Conservation (phyloP, 2,888 invertebrate species). For the Pseudanteris insignis region DNA sequence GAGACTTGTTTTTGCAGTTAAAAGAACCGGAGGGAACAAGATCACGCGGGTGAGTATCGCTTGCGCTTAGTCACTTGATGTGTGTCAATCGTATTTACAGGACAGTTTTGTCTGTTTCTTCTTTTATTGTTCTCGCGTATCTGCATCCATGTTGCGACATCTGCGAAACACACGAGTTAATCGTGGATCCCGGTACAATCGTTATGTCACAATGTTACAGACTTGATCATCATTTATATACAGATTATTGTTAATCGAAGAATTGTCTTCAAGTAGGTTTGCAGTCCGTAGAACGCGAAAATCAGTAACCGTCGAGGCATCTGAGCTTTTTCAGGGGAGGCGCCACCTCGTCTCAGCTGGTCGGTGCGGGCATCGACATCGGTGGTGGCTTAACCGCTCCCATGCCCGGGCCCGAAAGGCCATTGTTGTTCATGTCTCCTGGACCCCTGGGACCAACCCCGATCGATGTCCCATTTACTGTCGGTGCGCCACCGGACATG, state of each 20-base stretch:
- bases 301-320: slow-evolving; percentile 65
- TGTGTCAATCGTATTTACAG: slow-evolving; percentile 32
- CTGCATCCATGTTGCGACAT: too few relatives aligned
- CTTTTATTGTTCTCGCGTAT: too few relatives aligned
- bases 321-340: slow-evolving; percentile 64
- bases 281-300: too few relatives aligned
- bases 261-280: too few relatives aligned
- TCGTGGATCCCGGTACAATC: too few relatives aligned
- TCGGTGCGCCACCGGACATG: slow-evolving; percentile 59
- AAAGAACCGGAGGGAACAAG: slow-evolving; percentile 30
- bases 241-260: slow-evolving; percentile 22
- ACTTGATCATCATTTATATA: slow-evolving; percentile 24
- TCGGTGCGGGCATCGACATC: slow-evolving; percentile 64
- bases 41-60: slow-evolving; percentile 26
- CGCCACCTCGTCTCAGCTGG: slow-evolving; percentile 65
- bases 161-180: too few relatives aligned
- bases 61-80: slow-evolving; percentile 27
- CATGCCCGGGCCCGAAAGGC: slow-evolving; percentile 61
- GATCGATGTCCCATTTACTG: slow-evolving; percentile 59
- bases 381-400: slow-evolving; percentile 64
- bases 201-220: slow-evolving; percentile 29
- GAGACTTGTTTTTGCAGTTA: slow-evolving; percentile 34
- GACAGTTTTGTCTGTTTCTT: too few relatives aligned
- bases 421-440: slow-evolving; percentile 65
- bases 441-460: slow-evolving; percentile 60